phyloP scores from a whole-genome alignment of 2,113 vertebrate species.

The Osmerus eperlanus region DNA sequence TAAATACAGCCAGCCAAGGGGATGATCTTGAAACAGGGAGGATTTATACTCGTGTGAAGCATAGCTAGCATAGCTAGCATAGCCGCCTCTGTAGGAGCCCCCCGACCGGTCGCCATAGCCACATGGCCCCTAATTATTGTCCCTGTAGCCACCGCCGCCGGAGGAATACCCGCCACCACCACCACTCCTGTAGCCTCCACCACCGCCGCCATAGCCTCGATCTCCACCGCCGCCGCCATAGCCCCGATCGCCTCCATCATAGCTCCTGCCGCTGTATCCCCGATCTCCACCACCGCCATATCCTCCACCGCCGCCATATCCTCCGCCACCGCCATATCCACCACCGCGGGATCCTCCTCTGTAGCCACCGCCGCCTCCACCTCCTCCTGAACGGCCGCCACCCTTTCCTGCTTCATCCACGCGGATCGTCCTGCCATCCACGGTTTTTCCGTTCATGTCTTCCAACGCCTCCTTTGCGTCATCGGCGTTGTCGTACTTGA shows the following conservation, averaged over 20 bases:
- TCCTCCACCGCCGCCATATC: neutral
- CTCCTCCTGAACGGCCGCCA: neutral
- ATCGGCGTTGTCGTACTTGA: conserved; percentile 92
- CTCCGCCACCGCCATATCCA: neutral
- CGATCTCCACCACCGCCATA: neutral
- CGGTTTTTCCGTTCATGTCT: conserved; percentile 90
- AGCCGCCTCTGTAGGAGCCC: too few species aligned
- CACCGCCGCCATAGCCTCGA: fast-evolving
- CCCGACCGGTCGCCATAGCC: too few species aligned
- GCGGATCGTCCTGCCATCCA: too few species aligned
- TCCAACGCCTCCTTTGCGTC: conserved; percentile 95
- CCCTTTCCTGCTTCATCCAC: too few species aligned
- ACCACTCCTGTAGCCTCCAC: neutral
- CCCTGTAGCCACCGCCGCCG: too few species aligned
- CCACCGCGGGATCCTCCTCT: neutral
- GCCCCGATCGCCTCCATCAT: neutral
- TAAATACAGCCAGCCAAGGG: conserved; percentile 74
- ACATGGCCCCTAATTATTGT: too few species aligned
- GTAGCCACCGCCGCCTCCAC: neutral
- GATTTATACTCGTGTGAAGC: conserved; percentile 57
- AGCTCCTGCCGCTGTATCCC: neutral
- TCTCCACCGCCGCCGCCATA: neutral
- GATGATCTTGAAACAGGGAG: conserved; percentile 75
- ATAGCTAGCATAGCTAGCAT: too few species aligned
- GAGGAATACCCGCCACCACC: neutral